phyloP scores from a whole-genome alignment of 1,140 invertebrate genomes.

The Heliconius hewitsoni region DNA sequence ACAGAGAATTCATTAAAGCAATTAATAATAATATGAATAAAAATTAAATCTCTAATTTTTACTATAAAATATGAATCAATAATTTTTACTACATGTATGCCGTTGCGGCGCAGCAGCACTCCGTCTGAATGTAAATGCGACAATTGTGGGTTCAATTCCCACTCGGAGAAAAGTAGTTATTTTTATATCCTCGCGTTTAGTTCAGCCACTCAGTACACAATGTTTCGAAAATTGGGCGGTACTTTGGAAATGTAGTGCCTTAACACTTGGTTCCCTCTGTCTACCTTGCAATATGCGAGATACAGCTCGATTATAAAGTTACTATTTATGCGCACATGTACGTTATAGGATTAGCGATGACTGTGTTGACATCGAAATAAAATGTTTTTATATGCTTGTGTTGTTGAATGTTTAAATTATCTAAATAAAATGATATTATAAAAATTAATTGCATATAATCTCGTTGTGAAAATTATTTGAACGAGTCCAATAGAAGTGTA shows the following conservation, averaged over 20 bases:
- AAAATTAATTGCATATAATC: slow-evolving; percentile 1
- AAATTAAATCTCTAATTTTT: no score
- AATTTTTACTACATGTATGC: neutral
- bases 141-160: no score
- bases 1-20: neutral
- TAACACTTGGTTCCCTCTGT: no score
- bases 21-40: neutral
- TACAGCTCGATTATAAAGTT: neutral
- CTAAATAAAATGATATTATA: neutral
- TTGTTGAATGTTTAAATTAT: slow-evolving; percentile 3
- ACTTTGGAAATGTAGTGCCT: no score
- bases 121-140: no score
- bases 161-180: no score
- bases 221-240: no score
- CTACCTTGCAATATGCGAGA: no score
- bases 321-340: slow-evolving; percentile 3
- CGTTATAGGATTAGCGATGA: neutral
- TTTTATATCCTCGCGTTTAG: no score
- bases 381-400: neutral
- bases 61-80: neutral
- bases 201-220: no score
- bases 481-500: neutral
- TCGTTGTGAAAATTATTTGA: neutral
- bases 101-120: no score
- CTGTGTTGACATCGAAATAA: neutral